Evolutionary conservation across 2,113 vertebrate genomes (phyloP).

Genomic region (Ifrita kowaldi): DNA sequence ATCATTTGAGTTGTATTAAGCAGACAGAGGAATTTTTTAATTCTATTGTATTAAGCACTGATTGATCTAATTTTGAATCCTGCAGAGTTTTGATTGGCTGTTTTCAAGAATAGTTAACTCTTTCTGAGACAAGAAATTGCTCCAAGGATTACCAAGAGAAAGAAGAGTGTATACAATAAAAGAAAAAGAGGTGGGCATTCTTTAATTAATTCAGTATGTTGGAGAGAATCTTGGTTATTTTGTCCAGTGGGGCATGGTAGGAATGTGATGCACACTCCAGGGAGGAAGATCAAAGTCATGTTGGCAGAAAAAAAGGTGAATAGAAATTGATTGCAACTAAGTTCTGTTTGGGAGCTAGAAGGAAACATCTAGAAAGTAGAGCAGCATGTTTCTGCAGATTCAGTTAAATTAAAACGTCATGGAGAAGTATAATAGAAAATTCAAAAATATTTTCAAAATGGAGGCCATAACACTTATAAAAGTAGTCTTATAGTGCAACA

Average conservation of each 20-base stretch:
- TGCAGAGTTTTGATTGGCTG: neutral
- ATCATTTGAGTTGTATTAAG: neutral
- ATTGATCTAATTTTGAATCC: neutral
- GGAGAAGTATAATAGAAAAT: neutral
- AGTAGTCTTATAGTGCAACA: neutral
- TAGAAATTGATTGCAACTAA: neutral
- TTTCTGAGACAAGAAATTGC: neutral
- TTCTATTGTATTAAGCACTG: neutral
- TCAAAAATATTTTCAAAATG: neutral
- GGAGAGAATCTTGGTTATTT: neutral
- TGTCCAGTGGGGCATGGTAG: neutral
- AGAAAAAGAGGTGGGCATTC: neutral
- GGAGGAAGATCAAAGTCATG: neutral
- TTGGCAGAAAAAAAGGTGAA: neutral
- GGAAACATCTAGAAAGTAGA: neutral
- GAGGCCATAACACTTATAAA: neutral
- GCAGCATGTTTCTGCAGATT: neutral
- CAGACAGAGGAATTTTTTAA: neutral
- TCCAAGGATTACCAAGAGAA: neutral
- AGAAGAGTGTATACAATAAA: neutral
- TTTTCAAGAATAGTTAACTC: neutral
- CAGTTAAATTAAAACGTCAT: neutral
- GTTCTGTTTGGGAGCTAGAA: neutral
- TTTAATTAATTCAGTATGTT: neutral
- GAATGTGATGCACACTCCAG: neutral